phyloP scores from a whole-genome alignment of 2,113 vertebrate genomes.

The Polyodon spathula region DNA sequence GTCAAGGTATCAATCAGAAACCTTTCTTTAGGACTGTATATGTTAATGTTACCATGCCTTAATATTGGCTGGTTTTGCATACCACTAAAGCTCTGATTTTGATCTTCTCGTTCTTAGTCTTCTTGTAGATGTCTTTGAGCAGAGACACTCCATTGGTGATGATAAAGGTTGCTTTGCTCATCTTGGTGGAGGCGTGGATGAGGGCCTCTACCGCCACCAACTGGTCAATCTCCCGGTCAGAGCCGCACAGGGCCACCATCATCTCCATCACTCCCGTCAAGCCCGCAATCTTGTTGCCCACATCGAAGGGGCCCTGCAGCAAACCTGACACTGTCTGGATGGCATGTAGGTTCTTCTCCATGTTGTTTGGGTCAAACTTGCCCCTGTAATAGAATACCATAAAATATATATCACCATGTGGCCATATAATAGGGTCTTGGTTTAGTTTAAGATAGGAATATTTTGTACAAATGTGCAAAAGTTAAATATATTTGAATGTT shows the following conservation, averaged over 20 bases:
- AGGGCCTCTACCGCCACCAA: conserved; percentile 91
- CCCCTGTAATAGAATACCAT: conserved; percentile 48
- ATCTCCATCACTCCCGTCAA: conserved; percentile 93
- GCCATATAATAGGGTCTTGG: no score
- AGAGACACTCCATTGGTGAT: conserved; percentile 83
- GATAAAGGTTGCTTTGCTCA: conserved; percentile 88
- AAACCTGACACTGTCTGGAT: conserved; percentile 85
- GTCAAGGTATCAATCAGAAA: neutral
- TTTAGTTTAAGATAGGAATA: no score
- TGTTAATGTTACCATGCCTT: no score
- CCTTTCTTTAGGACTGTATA: neutral
- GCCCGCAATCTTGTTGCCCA: conserved; percentile 79
- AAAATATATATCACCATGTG: no score
- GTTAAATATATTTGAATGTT: no score
- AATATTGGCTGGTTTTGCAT: conserved; percentile 30
- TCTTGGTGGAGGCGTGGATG: conserved; percentile 85
- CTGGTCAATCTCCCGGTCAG: conserved; percentile 86
- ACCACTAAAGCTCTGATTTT: conserved; percentile 94
- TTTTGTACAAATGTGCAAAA: no score
- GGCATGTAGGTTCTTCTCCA: conserved; percentile 91
- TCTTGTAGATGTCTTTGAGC: conserved; percentile 95
- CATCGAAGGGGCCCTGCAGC: conserved; percentile 87
- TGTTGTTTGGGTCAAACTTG: conserved; percentile 87
- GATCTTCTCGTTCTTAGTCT: conserved; percentile 91
- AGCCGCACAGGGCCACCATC: conserved; percentile 91